Evolutionary conservation across 1,140 invertebrate genomes (phyloP), one percentile per base, ranked within the genome.

Genomic region (Calephelis nemesis): DNA sequence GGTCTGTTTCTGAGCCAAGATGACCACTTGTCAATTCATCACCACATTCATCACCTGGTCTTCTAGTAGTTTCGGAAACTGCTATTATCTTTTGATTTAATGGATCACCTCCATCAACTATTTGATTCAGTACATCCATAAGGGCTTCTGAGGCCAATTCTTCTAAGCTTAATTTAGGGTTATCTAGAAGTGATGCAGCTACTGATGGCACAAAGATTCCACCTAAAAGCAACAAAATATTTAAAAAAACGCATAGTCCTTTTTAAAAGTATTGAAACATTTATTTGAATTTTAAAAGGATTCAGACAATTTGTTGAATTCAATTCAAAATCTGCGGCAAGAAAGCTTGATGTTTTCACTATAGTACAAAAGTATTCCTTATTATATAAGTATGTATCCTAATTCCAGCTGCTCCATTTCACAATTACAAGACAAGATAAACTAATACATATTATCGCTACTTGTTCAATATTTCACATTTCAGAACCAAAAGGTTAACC

Each of bases 81-180:
- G 87, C 87, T 10, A 91, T 84, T 12, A 94, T 82, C 64, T 85
- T 92, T 70, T 94, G 93, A 76, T 93, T 94, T 15, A 94, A 85
- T 10, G 95, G 94, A 86, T 95, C 94, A 12, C 93, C 91, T 11
- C 93, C 94, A 67, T 92, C 92, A n/a, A 92, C 83, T 68, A 95
- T 94, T 85, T 94, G 92, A 47, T 87, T 88, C 49, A 95, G 77
- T 5, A 96, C 93, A 82, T 96, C 96, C 93, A 96, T 95, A 42
- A 96, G 71, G 62, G 94, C 93, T 82, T 95, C 93, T 79, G 77
- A 96, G 75, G 87, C 95, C 91, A 89, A 79, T 79, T 91, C 92
- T 49, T 93, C 90, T 83, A 93, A 93, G 82, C 75, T 82, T 68
- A 85, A 81, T 71, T 81, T 84, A 77, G 84, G 92, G 76, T 83